These are phyloP conservation scores for Chionoecetes opilio DNA, from an alignment of 1,140 invertebrate genomes.

Conservation along the genomic window DNA sequence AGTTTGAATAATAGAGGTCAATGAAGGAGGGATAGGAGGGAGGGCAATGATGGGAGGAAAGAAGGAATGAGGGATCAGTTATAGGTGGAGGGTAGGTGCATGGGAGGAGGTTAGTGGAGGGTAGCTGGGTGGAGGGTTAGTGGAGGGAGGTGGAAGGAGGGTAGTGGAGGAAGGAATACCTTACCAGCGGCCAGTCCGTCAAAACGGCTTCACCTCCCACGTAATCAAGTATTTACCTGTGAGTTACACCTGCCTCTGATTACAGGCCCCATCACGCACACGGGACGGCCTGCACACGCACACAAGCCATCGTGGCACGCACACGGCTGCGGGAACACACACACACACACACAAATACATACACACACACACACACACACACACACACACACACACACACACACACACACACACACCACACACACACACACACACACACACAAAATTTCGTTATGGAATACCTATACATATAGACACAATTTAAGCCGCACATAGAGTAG, in stretches of 20 bases:
- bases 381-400: not conserved
- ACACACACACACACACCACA: not conserved
- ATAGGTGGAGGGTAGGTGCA: no score
- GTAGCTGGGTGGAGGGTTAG: no score
- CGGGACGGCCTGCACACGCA: not conserved
- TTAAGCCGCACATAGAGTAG: no score
- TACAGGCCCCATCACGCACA: not conserved
- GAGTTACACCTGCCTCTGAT: slow-evolving; percentile 17
- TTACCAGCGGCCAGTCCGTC: not conserved
- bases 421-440: slow-evolving; percentile 8
- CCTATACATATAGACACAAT: no score
- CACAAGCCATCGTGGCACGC: not conserved
- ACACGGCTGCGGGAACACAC: not conserved
- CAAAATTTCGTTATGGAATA: not conserved
- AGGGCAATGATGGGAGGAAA: no score
- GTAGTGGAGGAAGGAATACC: not conserved
- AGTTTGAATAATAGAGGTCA: no score
- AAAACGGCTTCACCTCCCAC: not conserved
- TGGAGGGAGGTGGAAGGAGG: no score
- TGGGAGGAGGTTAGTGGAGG: no score
- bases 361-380: not conserved
- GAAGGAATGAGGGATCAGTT: no score
- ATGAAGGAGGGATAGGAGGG: no score
- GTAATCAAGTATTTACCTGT: slow-evolving; percentile 30
- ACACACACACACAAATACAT: not conserved